These are phyloP conservation scores for Hyla sarda DNA, from an alignment of 2,113 vertebrate species.

Conservation along the genomic window DNA sequence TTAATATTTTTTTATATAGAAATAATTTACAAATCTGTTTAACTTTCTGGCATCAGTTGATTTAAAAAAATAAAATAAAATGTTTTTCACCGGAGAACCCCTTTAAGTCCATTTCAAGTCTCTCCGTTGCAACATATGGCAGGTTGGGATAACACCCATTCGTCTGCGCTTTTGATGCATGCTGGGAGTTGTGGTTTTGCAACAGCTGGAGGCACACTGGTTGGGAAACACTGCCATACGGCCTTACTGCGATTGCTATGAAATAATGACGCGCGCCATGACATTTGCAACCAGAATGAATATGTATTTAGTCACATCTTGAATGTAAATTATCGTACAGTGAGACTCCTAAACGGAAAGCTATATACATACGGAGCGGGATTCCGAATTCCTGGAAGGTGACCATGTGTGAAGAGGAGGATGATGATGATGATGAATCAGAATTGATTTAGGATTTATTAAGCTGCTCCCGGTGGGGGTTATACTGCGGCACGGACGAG, in stretches of 20 bases:
- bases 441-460: neutral
- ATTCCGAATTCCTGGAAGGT: neutral
- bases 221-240: neutral
- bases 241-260: neutral
- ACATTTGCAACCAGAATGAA: neutral
- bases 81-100: no score
- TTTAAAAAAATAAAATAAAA: no score
- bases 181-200: no score
- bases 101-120: no score
- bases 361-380: conserved; percentile 27
- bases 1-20: no score
- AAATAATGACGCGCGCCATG: neutral
- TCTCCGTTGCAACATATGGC: no score
- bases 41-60: no score
- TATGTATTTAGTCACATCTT: conserved; percentile 27
- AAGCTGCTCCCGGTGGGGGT: neutral
- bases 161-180: no score
- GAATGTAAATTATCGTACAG: conserved; percentile 26
- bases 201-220: no score
- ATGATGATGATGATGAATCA: neutral
- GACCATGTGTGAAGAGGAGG: neutral
- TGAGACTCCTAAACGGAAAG: conserved; percentile 18
- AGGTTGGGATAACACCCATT: no score
- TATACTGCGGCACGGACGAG: conserved; percentile 2
- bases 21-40: no score